Conservation (phyloP, 2,888 invertebrate species). For the Limnephilus auricula region DNA sequence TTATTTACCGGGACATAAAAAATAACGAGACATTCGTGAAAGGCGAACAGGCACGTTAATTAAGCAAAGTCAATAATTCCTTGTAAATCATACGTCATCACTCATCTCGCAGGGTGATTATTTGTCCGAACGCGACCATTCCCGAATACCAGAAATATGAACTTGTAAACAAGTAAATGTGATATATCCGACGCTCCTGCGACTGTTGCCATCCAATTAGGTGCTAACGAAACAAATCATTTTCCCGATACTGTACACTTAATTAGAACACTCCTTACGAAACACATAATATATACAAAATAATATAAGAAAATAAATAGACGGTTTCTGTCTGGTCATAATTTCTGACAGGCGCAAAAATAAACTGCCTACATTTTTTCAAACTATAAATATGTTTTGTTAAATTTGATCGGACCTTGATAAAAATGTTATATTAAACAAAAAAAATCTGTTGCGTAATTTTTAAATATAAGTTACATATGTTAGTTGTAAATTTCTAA, state of each 20-base stretch:
- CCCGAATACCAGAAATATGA: conserved; percentile 6
- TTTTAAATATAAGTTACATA: no score
- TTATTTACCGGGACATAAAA: conserved; percentile 57
- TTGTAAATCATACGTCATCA: conserved; percentile 58
- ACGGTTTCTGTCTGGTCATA: background rate
- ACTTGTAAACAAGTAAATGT: background rate
- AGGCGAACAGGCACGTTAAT: conserved; percentile 60
- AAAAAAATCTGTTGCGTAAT: no score
- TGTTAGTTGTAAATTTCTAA: no score
- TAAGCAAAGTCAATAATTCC: conserved; percentile 59
- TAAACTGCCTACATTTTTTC: background rate
- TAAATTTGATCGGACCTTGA: background rate
- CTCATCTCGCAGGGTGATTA: conserved; percentile 18
- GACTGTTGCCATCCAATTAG: background rate
- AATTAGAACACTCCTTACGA: background rate
- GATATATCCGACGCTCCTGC: background rate
- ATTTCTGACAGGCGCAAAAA: background rate
- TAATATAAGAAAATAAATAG: background rate
- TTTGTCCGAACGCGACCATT: conserved; percentile 20
- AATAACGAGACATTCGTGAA: conserved; percentile 60
- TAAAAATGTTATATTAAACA: no score
- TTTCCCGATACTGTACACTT: background rate
- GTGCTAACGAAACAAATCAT: background rate
- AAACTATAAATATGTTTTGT: background rate
- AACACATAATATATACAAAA: background rate